Evolutionary conservation across 2,888 invertebrate species (phyloP).

Genomic region (Apamea crenata): DNA sequence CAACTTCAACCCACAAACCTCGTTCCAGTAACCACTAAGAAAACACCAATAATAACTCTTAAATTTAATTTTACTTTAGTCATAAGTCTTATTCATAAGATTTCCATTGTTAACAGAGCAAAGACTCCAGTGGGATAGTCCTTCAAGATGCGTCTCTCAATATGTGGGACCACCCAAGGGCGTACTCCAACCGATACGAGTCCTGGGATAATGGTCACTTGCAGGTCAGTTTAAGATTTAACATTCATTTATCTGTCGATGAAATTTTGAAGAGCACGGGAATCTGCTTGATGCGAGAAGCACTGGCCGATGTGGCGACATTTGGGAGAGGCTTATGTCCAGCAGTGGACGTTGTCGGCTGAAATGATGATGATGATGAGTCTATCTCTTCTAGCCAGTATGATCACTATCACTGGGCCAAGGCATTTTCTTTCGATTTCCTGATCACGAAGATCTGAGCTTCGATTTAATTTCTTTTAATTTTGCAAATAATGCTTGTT

Average conservation of each 20-base stretch:
- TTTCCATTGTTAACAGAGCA: slow-evolving; percentile 91
- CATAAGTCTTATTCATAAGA: slow-evolving; percentile 42
- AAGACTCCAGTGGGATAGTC: slow-evolving; percentile 92
- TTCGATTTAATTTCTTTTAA: background rate
- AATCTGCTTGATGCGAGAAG: background rate
- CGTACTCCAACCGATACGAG: slow-evolving; percentile 95
- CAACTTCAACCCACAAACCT: background rate
- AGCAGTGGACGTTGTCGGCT: background rate
- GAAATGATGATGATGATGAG: background rate
- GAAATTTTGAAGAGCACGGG: background rate
- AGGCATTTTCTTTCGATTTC: background rate
- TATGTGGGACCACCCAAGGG: slow-evolving; percentile 95
- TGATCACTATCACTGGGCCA: background rate
- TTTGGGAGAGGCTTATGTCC: background rate
- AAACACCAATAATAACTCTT: background rate
- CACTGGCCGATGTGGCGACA: background rate
- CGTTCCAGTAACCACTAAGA: background rate
- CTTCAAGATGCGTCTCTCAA: slow-evolving; percentile 93
- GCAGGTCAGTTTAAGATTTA: slow-evolving; percentile 80
- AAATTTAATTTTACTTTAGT: background rate
- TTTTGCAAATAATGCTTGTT: background rate
- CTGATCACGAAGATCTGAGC: background rate
- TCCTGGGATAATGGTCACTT: slow-evolving; percentile 92
- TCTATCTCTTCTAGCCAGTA: background rate
- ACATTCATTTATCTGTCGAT: background rate